Conservation (phyloP, 2,888 invertebrate species). For the Ecliptopera silaceata region DNA sequence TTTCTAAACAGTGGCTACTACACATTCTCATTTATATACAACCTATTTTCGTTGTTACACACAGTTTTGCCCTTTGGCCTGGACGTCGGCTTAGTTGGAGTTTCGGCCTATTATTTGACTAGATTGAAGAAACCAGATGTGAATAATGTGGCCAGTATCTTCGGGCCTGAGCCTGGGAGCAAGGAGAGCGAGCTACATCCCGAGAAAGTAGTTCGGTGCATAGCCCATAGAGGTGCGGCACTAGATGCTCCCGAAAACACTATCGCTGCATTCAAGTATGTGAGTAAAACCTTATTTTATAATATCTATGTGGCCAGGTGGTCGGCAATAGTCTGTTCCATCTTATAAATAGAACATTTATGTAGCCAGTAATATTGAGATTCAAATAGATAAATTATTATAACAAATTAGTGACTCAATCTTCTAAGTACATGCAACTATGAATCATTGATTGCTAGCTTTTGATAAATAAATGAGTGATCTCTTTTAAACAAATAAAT, state of each 20-base stretch:
- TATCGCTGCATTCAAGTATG: slow-evolving; percentile 87
- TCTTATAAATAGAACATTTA: background rate
- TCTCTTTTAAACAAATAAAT: no score
- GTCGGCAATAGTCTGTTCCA: background rate
- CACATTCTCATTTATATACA: slow-evolving; percentile 51
- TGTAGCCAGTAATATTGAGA: no score
- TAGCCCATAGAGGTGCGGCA: slow-evolving; percentile 90
- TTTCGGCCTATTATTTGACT: slow-evolving; percentile 65
- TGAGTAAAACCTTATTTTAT: slow-evolving; percentile 59
- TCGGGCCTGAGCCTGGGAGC: slow-evolving; percentile 78
- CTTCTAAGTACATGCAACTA: no score
- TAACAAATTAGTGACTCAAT: no score
- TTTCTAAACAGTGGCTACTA: slow-evolving; percentile 55
- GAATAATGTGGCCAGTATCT: slow-evolving; percentile 69
- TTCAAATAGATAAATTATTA: no score
- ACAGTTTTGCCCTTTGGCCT: slow-evolving; percentile 71
- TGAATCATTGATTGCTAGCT: no score
- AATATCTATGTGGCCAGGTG: slow-evolving; percentile 3
- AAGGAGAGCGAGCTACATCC: slow-evolving; percentile 69
- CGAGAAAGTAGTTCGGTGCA: slow-evolving; percentile 80
- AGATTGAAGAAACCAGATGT: slow-evolving; percentile 67
- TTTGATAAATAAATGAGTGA: no score
- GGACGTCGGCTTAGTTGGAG: slow-evolving; percentile 64
- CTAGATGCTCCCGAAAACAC: slow-evolving; percentile 92
- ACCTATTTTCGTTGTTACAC: slow-evolving; percentile 57